These are phyloP conservation scores for Tipula lateralis DNA, from an alignment of 2,888 invertebrate genomes.

Conservation along the genomic window DNA sequence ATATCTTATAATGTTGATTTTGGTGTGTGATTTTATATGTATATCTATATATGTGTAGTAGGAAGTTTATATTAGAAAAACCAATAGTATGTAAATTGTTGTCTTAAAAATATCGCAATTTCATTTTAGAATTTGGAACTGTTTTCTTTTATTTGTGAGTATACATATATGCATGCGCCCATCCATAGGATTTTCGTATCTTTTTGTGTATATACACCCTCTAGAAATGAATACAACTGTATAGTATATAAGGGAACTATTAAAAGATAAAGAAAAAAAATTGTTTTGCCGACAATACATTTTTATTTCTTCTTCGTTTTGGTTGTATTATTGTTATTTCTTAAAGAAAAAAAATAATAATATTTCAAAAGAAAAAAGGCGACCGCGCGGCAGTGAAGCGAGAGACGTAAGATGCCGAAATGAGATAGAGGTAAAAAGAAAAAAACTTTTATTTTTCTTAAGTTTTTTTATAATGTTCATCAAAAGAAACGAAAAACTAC, in stretches of 20 bases:
- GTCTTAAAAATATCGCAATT: not conserved
- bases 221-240: not conserved
- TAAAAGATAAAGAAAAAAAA: constrained; percentile 25
- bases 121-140: not conserved
- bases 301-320: constrained; percentile 26
- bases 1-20: not conserved
- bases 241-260: constrained; percentile 20
- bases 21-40: not conserved
- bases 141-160: not conserved
- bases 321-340: not conserved
- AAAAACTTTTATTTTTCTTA: constrained; percentile 14
- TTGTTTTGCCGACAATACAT: constrained; percentile 29
- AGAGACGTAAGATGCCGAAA: constrained; percentile 27
- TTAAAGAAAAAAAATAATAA: constrained; percentile 24
- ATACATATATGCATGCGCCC: not conserved
- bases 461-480: constrained; percentile 15
- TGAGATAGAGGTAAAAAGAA: constrained; percentile 13
- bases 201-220: not conserved
- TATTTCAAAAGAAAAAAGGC: constrained; percentile 25
- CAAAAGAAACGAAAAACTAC: constrained; percentile 13
- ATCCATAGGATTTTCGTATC: not conserved
- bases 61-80: not conserved
- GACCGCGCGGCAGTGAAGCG: constrained; percentile 28
- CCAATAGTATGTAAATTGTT: not conserved
- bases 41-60: not conserved